These are phyloP conservation scores for Diorhabda elongata DNA, from an alignment of 1,140 invertebrate species.

Conservation along the genomic window DNA sequence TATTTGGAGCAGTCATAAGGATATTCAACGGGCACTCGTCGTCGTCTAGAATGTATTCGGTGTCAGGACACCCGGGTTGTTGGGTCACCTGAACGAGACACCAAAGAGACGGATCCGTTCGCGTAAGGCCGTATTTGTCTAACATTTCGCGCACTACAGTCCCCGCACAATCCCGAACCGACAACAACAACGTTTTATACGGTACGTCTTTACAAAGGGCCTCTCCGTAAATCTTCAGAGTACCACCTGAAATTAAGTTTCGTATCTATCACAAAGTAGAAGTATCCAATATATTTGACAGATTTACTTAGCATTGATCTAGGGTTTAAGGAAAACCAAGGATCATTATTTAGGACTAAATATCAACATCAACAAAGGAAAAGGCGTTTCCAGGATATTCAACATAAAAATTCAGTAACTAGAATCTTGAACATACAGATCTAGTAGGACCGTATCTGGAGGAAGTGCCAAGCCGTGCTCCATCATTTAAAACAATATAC, in stretches of 20 bases:
- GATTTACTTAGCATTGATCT: too few relatives aligned
- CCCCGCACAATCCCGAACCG: constrained; percentile 86
- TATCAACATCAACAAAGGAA: too few relatives aligned
- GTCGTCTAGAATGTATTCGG: constrained; percentile 91
- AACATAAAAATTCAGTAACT: too few relatives aligned
- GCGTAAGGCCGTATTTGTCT: constrained; percentile 91
- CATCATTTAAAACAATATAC: too few relatives aligned
- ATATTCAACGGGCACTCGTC: constrained; percentile 96
- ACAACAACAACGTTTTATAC: constrained; percentile 95
- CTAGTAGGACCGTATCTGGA: too few relatives aligned
- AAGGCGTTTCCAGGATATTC: too few relatives aligned
- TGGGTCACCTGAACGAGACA: constrained; percentile 88
- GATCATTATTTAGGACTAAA: too few relatives aligned
- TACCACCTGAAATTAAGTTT: constrained; percentile 66
- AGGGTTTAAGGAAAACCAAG: too few relatives aligned
- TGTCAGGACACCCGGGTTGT: constrained; percentile 50
- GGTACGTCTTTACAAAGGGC: constrained; percentile 94
- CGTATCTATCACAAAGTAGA: too few relatives aligned
- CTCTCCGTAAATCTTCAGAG: constrained; percentile 97
- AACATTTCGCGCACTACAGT: constrained; percentile 94
- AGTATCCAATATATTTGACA: too few relatives aligned
- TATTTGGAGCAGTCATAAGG: constrained; percentile 82
- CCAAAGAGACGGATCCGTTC: constrained; percentile 83
- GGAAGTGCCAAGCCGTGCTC: too few relatives aligned
- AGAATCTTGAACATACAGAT: too few relatives aligned